phyloP scores from a whole-genome alignment of 2,888 invertebrate genomes.

The Dryocosmus kuriphilus region DNA sequence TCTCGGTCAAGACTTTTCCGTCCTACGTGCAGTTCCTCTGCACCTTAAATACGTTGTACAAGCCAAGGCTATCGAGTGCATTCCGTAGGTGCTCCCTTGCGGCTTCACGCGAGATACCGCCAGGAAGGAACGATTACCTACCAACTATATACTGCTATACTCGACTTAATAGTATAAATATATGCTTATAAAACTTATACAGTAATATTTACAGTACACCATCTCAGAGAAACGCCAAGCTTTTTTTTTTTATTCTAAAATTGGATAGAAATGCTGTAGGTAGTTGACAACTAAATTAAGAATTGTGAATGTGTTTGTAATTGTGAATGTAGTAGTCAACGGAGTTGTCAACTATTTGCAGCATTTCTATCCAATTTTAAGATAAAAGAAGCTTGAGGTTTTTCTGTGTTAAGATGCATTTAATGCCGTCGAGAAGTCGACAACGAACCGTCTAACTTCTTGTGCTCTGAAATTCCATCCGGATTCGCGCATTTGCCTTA shows the following conservation, averaged over 20 bases:
- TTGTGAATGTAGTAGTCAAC: no score
- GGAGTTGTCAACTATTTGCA: no score
- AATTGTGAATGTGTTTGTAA: no score
- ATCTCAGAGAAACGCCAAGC: no score
- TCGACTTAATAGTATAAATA: neutral
- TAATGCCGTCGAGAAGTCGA: constrained; percentile 6
- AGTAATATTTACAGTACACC: constrained; percentile 10
- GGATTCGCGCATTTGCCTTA: neutral
- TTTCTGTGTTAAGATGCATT: neutral
- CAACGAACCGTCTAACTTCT: neutral
- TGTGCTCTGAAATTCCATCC: neutral
- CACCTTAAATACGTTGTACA: constrained; percentile 64
- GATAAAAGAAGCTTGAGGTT: no score
- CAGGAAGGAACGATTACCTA: constrained; percentile 45
- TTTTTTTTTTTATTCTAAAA: no score
- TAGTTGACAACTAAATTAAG: no score
- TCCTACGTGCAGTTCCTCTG: constrained; percentile 51
- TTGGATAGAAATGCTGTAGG: no score
- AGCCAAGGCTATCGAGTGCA: constrained; percentile 75
- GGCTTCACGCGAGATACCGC: constrained; percentile 48
- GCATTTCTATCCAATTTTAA: no score
- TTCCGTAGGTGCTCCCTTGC: constrained; percentile 63
- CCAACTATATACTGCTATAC: constrained; percentile 36
- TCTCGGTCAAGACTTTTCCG: constrained; percentile 61
- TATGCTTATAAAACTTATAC: neutral